phyloP scores from a whole-genome alignment of 2,113 vertebrate species.

The Aplodontia rufa region DNA sequence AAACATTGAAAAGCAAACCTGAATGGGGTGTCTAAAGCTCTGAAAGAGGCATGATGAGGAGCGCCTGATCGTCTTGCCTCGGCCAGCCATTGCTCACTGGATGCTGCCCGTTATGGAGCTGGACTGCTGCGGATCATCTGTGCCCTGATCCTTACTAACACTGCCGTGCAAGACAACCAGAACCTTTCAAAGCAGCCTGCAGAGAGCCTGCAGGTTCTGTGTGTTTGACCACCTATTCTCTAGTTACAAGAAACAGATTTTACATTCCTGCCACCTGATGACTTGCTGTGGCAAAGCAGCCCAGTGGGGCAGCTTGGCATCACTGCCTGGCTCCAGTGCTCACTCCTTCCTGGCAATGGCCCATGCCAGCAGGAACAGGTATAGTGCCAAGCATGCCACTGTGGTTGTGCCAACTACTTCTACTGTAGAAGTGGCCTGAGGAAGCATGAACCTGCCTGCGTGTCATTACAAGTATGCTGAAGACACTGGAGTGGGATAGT shows the following conservation, averaged over 20 bases:
- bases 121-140: background rate
- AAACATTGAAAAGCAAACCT: background rate
- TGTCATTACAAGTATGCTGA: background rate
- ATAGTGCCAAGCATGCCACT: conserved; percentile 29
- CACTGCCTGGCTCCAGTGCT: conserved; percentile 2
- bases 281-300: conserved; percentile 50
- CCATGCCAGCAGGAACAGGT: conserved; percentile 53
- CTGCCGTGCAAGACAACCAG: background rate
- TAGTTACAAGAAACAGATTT: conserved; percentile 46
- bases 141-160: background rate
- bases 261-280: conserved; percentile 57
- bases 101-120: background rate
- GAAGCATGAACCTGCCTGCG: conserved; percentile 22
- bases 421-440: background rate
- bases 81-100: background rate
- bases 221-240: background rate
- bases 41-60: background rate
- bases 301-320: conserved; percentile 36
- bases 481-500: background rate
- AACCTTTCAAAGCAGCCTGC: background rate
- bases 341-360: conserved; percentile 51
- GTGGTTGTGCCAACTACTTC: conserved; percentile 50
- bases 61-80: background rate
- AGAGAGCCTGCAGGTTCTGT: conserved; percentile 19
- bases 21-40: background rate